Conservation (phyloP, 2,113 vertebrate genomes). For the Eclectus roratus region DNA sequence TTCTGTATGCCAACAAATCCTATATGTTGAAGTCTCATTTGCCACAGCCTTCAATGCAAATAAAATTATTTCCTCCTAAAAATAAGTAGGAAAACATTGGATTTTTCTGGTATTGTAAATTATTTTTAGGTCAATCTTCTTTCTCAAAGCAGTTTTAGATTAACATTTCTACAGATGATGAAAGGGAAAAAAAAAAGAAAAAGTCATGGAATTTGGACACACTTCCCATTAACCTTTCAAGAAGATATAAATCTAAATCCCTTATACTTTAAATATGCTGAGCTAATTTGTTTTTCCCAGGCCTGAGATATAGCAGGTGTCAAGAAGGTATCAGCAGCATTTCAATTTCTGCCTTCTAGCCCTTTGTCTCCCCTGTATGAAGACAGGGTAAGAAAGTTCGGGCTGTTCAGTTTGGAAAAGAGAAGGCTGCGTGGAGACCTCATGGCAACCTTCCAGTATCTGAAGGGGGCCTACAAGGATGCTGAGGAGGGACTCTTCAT, state of each 20-base stretch:
- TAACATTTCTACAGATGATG: background rate
- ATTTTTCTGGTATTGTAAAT: background rate
- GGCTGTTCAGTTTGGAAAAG: background rate
- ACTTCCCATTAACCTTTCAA: background rate
- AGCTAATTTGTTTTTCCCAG: background rate
- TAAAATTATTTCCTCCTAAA: background rate
- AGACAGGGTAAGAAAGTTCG: background rate
- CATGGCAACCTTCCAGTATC: background rate
- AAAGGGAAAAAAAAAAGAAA: background rate
- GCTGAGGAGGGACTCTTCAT: background rate
- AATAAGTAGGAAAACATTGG: background rate
- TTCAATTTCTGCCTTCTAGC: background rate
- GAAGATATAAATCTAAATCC: background rate
- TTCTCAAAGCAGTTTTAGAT: background rate
- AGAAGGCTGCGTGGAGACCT: background rate
- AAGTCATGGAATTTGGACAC: background rate
- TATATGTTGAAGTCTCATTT: background rate
- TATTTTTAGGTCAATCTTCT: background rate
- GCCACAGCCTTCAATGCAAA: background rate
- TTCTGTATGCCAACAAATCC: background rate
- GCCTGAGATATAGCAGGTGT: background rate
- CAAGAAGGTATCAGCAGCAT: background rate
- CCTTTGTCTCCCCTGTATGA: background rate
- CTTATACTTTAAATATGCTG: background rate
- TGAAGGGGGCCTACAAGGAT: background rate